Conservation (phyloP, 2,113 vertebrate species). For the Lasiurus borealis region DNA sequence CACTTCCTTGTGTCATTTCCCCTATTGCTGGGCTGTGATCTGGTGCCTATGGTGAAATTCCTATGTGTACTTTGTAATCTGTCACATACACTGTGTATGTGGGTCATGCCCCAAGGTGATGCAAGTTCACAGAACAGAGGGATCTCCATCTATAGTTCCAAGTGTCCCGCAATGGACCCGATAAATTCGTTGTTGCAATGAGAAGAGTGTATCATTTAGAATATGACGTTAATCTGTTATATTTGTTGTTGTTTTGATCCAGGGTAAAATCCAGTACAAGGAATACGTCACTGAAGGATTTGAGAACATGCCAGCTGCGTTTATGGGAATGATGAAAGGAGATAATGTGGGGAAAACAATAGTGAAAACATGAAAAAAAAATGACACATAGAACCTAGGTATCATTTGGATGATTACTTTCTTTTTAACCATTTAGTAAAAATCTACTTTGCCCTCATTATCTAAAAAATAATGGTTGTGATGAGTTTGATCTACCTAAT, state of each 20-base stretch:
- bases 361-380: constrained; percentile 86
- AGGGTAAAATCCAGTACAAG: constrained; percentile 91
- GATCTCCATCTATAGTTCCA: background rate
- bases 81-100: background rate
- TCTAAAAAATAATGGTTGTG: constrained; percentile 5
- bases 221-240: background rate
- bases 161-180: background rate
- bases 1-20: background rate
- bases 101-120: background rate
- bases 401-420: background rate
- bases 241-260: constrained; percentile 60
- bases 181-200: background rate
- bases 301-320: constrained; percentile 93
- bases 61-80: background rate
- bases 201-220: background rate
- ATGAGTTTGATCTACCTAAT: constrained; percentile 25
- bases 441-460: background rate
- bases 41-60: background rate
- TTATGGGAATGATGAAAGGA: constrained; percentile 92
- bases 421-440: constrained; percentile 27
- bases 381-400: background rate
- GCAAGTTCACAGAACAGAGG: background rate
- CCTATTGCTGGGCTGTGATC: background rate
- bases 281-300: constrained; percentile 92
- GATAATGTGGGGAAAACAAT: constrained; percentile 93